Evolutionary conservation across 2,113 vertebrate genomes (phyloP).

Genomic region (Protobothrops mucrosquamatus): DNA sequence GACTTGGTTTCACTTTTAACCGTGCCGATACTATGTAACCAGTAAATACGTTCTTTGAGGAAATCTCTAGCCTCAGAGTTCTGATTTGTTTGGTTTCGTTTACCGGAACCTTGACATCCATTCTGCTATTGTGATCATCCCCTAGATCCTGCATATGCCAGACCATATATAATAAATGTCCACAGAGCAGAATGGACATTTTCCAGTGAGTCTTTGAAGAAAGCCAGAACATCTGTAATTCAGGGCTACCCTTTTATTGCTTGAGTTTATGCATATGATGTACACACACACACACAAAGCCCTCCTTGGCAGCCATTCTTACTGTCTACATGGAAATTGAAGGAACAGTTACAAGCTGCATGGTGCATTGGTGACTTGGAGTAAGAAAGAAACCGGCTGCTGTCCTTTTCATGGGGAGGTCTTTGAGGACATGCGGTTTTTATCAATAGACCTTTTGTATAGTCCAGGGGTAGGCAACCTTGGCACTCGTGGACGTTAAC

Average conservation of each 20-base stretch:
- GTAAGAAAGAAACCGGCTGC: background rate
- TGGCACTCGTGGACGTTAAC: too few species aligned
- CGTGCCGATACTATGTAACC: too few species aligned
- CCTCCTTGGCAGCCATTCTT: background rate
- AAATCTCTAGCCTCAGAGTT: too few species aligned
- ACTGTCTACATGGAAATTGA: background rate
- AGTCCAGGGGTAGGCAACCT: background rate
- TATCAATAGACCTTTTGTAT: background rate
- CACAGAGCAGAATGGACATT: background rate
- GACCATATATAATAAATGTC: background rate
- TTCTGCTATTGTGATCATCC: background rate
- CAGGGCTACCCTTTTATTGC: background rate
- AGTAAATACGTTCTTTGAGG: too few species aligned
- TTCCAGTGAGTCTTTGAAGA: background rate
- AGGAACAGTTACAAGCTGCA: background rate
- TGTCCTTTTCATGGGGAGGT: background rate
- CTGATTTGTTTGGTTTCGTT: too few species aligned
- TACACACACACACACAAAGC: too few species aligned
- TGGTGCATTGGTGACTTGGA: background rate
- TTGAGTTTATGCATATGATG: too few species aligned
- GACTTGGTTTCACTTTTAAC: too few species aligned
- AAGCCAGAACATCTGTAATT: background rate
- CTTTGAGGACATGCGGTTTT: background rate
- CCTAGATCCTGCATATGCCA: background rate
- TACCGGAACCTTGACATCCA: too few species aligned